Evolutionary conservation across 2,797 vertebrate genomes (phyloP).

Genomic region (Mycteria americana): DNA sequence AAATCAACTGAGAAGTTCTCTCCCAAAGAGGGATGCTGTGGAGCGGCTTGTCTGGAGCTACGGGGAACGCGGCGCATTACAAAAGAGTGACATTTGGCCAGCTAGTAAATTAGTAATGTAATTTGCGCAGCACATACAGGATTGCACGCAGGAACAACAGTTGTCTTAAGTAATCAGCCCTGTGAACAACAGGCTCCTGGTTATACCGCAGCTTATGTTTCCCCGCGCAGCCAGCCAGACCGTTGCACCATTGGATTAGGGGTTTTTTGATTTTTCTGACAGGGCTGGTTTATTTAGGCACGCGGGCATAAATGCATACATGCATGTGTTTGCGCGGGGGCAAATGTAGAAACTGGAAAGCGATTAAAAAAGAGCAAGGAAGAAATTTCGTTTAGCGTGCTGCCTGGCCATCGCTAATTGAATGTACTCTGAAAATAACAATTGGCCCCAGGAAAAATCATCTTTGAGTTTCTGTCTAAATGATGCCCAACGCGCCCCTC

Average conservation of each 20-base stretch:
- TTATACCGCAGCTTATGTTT: neutral
- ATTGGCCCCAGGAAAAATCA: neutral
- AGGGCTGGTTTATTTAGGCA: neutral
- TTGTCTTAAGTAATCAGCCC: conserved; percentile 41
- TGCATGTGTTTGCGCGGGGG: neutral
- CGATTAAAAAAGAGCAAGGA: neutral
- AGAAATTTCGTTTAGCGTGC: neutral
- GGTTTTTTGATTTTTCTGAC: neutral
- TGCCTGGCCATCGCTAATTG: neutral
- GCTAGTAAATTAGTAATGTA: conserved; percentile 24
- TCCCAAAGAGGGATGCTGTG: conserved; percentile 52
- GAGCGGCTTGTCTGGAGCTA: conserved; percentile 50
- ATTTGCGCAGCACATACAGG: conserved; percentile 25
- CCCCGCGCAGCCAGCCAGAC: neutral
- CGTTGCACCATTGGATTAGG: neutral
- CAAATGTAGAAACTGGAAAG: neutral
- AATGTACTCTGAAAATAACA: neutral
- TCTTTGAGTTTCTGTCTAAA: too few relatives aligned
- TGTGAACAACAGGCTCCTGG: neutral
- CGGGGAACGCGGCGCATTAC: neutral
- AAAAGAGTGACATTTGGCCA: conserved; percentile 50
- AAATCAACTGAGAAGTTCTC: conserved; percentile 58
- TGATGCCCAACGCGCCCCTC: neutral
- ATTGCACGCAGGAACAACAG: conserved; percentile 2
- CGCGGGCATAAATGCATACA: accelerated